Percentiles rank a stretch among this genome's conserved stretches.
Conservation (phyloP, 2,797 vertebrate genomes). For the Austrolebias charrua region DNA sequence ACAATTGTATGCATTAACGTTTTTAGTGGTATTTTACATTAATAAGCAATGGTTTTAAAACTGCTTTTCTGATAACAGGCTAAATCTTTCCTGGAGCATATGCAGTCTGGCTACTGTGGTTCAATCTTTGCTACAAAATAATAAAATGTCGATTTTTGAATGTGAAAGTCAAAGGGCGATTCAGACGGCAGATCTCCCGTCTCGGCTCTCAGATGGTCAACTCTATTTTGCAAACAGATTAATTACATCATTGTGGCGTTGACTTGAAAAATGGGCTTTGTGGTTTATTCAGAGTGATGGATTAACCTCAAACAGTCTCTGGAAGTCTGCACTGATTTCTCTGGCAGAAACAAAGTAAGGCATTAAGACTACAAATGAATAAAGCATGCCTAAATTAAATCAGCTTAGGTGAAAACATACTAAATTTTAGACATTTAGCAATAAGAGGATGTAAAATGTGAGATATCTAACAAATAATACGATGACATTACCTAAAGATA, state of each 20-base stretch:
- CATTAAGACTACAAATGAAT: not conserved
- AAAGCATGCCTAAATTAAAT: not conserved
- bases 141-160: conserved; percentile 5
- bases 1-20: no score
- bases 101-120: no score
- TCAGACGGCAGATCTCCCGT: conserved; percentile 7
- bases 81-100: no score
- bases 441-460: not conserved
- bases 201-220: conserved; percentile 3
- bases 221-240: conserved; percentile 29
- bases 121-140: no score
- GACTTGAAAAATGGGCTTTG: conserved; percentile 27
- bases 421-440: not conserved
- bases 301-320: conserved; percentile 19
- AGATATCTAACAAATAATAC: no score
- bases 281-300: conserved; percentile 21
- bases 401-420: not conserved
- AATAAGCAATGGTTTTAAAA: no score
- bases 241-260: conserved; percentile 24
- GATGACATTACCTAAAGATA: no score
- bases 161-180: not conserved
- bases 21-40: no score
- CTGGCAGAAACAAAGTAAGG: conserved; percentile 6
- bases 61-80: no score
- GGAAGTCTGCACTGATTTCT: conserved; percentile 8